Evolutionary conservation across 2,797 vertebrate species (phyloP).

Genomic region (Scleropages formosus): DNA sequence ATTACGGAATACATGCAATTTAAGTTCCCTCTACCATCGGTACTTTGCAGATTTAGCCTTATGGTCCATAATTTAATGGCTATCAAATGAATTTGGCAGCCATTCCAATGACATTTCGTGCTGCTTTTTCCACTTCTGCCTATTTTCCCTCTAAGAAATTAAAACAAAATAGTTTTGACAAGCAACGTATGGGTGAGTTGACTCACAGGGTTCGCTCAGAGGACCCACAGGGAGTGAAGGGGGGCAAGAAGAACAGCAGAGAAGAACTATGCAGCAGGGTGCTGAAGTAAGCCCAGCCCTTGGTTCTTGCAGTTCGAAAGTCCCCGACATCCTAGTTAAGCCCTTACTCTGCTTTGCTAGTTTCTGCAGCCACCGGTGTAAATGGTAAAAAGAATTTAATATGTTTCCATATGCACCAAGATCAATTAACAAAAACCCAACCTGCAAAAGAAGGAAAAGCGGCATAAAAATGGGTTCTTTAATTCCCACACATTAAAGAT

Average conservation of each 20-base stretch:
- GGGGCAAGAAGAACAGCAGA: neutral
- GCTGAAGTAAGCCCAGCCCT: too few relatives aligned
- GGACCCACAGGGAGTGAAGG: neutral
- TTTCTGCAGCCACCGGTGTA: too few relatives aligned
- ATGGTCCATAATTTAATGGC: conserved; percentile 1
- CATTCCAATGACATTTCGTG: neutral
- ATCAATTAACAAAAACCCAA: too few relatives aligned
- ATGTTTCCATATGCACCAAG: too few relatives aligned
- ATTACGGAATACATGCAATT: neutral
- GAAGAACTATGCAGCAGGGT: too few relatives aligned
- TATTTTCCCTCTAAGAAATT: neutral
- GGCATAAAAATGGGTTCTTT: too few relatives aligned
- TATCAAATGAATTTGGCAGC: conserved; percentile 9
- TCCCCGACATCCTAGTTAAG: too few relatives aligned
- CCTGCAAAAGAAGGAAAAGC: too few relatives aligned
- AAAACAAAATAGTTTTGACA: conserved; percentile 1
- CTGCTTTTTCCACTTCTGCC: neutral
- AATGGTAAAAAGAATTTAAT: too few relatives aligned
- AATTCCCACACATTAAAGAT: neutral
- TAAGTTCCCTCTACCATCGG: neutral
- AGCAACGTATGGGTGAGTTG: neutral
- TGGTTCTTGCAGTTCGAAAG: too few relatives aligned
- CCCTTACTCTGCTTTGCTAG: too few relatives aligned
- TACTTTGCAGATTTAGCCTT: neutral
- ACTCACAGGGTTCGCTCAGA: neutral